Evolutionary conservation across 2,888 invertebrate species (phyloP), one percentile per base, ranked within the genome.

Genomic region (Latrodectus hesperus): DNA sequence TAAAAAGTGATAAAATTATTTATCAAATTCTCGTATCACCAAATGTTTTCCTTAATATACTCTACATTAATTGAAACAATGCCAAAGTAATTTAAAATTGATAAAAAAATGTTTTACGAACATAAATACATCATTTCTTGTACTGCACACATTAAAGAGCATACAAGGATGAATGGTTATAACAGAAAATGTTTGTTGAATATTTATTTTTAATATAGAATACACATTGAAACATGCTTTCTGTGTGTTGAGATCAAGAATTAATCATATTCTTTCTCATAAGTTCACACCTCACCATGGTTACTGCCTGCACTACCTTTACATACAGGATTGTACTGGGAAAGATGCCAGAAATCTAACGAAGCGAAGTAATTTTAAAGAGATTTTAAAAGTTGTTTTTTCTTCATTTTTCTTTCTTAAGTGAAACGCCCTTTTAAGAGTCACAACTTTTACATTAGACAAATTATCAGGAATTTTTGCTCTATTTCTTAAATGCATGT

Each of bases 351-450:
- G 81, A 65, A 87, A 73, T 17, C 67, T 77, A 87, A 81, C 86
- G 77, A 82, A 87, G 76, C 77, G 77, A 55, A 60, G 68, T 81
- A 87, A 87, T 87, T 87, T 87, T 87, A 87, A 86, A 80, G 77
- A 71, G 81, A 81, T 77, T 87, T 87, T 81, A 87, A 87, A 81
- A 77, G 86, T 67, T 65, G 16, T 16, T 64, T 71, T 55, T 78
- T 75, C 79, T 53, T 38, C 38, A 38, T 38, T 11, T 53, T 53
- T 38, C 64, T 52, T 75, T 60, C 65, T 38, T 80, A 53, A 53
- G 70, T 71, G 80, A 80, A 86, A 80, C 85, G 85, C 85, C 85
- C 85, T 86, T 80, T 80, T 71, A 86, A 86, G 71, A 38, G 55
- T 49, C 64, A 53, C 72, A 75, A 71, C 80, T 75, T 86, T 53